These are phyloP conservation scores for Mayetiola destructor DNA, from an alignment of 2,888 invertebrate genomes.

Conservation along the genomic window DNA sequence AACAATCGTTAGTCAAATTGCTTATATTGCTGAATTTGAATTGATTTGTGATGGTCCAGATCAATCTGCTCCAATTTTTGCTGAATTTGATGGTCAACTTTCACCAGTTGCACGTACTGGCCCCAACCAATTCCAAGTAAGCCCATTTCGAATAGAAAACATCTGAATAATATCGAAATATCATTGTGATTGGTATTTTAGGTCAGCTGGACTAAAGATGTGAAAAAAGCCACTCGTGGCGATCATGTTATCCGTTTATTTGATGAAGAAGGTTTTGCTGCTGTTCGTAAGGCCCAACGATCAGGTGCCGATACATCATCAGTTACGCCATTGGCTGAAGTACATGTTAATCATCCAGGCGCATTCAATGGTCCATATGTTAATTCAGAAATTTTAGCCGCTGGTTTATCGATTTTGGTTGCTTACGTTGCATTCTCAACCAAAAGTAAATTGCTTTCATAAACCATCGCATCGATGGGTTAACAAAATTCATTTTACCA, in stretches of 20 bases:
- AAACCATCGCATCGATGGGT: conserved; percentile 24
- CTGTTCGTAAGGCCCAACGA: conserved; percentile 66
- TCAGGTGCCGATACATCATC: conserved; percentile 49
- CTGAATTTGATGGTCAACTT: conserved; percentile 76
- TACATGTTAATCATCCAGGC: conserved; percentile 56
- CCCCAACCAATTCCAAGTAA: conserved; percentile 72
- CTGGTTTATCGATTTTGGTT: conserved; percentile 57
- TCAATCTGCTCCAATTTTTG: conserved; percentile 64
- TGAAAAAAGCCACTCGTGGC: conserved; percentile 66
- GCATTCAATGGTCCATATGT: conserved; percentile 86
- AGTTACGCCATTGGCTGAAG: conserved; percentile 51
- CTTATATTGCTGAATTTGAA: conserved; percentile 80
- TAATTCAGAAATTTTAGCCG: conserved; percentile 82
- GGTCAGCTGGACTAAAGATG: conserved; percentile 90
- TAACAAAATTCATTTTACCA: background rate
- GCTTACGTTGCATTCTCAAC: conserved; percentile 78
- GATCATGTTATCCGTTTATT: conserved; percentile 65
- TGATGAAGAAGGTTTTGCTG: conserved; percentile 85
- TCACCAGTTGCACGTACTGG: conserved; percentile 67
- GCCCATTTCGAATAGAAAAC: conserved; percentile 21
- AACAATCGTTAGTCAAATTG: conserved; percentile 69
- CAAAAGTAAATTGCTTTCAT: conserved; percentile 64
- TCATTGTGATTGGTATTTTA: conserved; percentile 29
- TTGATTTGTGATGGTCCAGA: conserved; percentile 56
- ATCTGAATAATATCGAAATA: background rate